Evolutionary conservation across 1,140 invertebrate species (phyloP).

Genomic region (Dreissena polymorpha): DNA sequence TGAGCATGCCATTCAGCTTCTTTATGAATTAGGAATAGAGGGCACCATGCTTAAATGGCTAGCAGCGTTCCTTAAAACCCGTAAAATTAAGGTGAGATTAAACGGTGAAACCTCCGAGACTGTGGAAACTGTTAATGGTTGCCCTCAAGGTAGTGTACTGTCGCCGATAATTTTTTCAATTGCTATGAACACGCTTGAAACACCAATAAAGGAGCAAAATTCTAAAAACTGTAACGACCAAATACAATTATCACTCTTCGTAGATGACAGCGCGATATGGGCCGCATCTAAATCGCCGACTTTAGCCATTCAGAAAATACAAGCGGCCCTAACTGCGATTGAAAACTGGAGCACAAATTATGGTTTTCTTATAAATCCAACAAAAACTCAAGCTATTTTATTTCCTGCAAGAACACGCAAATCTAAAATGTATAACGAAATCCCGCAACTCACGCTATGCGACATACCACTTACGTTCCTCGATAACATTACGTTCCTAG

Average conservation of each 20-base stretch:
- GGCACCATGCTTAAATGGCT: slow-evolving; percentile 4
- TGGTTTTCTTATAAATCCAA: no score
- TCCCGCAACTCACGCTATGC: no score
- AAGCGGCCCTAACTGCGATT: no score
- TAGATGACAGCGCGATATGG: slow-evolving; percentile 18
- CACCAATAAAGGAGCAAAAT: background rate
- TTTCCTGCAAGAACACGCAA: no score
- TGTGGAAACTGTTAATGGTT: background rate
- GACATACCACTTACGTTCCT: no score
- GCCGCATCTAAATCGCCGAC: background rate
- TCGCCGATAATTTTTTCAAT: slow-evolving; percentile 7
- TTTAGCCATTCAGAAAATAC: background rate
- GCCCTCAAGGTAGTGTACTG: slow-evolving; percentile 7
- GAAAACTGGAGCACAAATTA: no score
- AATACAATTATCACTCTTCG: background rate
- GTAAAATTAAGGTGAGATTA: no score
- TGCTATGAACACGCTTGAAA: slow-evolving; percentile 6
- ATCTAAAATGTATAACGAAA: no score
- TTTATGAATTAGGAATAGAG: background rate
- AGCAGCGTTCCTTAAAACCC: no score
- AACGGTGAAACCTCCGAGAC: background rate
- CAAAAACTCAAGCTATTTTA: no score
- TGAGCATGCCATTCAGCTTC: background rate
- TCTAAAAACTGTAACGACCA: background rate
- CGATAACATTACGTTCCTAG: no score